Base-by-base conservation (phyloP, 2,888 invertebrate species). In the Hemaris fuciformis region DNA sequence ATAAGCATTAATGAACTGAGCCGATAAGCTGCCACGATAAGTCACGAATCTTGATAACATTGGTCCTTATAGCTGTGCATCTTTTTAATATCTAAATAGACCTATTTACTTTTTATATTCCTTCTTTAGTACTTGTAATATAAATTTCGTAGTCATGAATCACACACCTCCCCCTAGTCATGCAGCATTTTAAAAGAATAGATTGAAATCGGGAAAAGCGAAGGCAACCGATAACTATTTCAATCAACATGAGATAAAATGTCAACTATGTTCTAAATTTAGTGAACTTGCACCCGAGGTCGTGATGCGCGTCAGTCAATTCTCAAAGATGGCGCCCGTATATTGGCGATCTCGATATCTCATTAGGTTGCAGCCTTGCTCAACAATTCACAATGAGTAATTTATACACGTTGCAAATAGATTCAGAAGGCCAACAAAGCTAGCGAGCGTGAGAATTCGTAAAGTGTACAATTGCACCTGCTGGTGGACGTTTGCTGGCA, bases 241-340 rank as follows among this genome's bases (percentile, higher is more conserved):
- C 66, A 67, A 62, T 60, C 41, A 60, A 64, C 63, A 68, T 64
- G 64, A 63, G 71, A 66, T 70, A 70, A 75, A 81, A 77, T 84
- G 81, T 81, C 83, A 83, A 80, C 76, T 63, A 72, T 73, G 78
- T 79, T 85, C 83, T 85, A 84, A 86, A 83, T 81, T 85, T 85
- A 86, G 81, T 84, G 82, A 85, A 84, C 81, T 83, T 81, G 80
- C 77, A 81, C 77, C 79, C 84, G 84, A 84, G 84, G 83, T 81
- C 80, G 79, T 68, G 75, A 76, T 77, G 79, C 81, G 81, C 85
- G 83, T 83, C 83, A 84, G 80, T 80, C 79, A 81, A 81, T 82
- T 81, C 74, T 77, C 79, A 79, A 87, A 87, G 84, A 88, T 85
- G 85, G 84, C 86, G 87, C 78, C 84, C 82, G 83, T 81, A 80